These are phyloP conservation scores for Patiria miniata DNA, from an alignment of 35 echinoderm and acorn worm species.

Conservation along the genomic window DNA sequence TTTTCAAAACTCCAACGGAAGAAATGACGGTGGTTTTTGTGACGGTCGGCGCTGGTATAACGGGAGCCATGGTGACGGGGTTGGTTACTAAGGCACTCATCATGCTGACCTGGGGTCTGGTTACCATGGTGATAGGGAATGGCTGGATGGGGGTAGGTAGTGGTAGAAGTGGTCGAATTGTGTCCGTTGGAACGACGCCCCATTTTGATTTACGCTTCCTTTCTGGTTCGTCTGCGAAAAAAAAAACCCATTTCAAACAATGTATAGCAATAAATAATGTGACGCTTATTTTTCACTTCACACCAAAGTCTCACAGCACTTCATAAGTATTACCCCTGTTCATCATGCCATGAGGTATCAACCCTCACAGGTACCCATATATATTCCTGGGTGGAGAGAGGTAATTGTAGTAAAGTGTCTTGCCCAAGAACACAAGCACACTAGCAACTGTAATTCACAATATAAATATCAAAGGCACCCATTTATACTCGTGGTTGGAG, in stretches of 20 bases:
- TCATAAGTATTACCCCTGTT: no score
- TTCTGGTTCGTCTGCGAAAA: conserved; percentile 53
- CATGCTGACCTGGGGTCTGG: conserved; percentile 56
- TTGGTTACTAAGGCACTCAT: conserved; percentile 58
- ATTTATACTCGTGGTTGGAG: no score
- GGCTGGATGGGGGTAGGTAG: conserved; percentile 38
- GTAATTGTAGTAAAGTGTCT: no score
- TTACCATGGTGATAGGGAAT: conserved; percentile 44
- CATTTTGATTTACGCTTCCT: conserved; percentile 93
- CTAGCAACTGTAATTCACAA: no score
- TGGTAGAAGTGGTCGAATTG: conserved; percentile 8
- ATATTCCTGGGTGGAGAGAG: no score
- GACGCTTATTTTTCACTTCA: not conserved
- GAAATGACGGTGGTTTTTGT: conserved; percentile 87
- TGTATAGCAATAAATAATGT: not conserved
- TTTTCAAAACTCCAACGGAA: conserved; percentile 84
- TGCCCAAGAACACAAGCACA: no score
- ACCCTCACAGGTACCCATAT: no score
- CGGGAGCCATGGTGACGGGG: conserved; percentile 55
- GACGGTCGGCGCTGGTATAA: conserved; percentile 28
- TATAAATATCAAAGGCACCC: no score
- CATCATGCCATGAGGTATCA: no score
- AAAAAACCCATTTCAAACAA: not conserved
- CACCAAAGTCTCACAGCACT: not conserved
- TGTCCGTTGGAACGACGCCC: conserved; percentile 34